Evolutionary conservation across 2,888 invertebrate species (phyloP).

Genomic region (Crocallis elinguaria): DNA sequence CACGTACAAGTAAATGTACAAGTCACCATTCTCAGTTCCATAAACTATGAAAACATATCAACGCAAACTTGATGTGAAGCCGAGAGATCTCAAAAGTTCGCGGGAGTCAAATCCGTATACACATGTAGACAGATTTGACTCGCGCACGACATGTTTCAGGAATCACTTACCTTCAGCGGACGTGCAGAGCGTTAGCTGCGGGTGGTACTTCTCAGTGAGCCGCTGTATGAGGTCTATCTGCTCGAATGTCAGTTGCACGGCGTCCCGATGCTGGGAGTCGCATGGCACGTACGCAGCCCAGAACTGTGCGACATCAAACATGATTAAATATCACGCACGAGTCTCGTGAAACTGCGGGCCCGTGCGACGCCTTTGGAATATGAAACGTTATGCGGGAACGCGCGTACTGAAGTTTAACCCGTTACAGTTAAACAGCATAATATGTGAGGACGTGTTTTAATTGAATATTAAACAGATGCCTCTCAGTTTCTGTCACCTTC

Average conservation of each 20-base stretch:
- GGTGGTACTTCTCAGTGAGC: constrained; percentile 91
- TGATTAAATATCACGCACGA: constrained; percentile 73
- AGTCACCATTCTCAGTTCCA: too few relatives aligned
- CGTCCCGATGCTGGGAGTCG: constrained; percentile 92
- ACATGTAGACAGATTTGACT: not conserved
- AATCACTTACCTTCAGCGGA: constrained; percentile 88
- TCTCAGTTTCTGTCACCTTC: constrained; percentile 8
- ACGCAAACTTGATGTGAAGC: not conserved
- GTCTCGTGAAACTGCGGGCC: constrained; percentile 39
- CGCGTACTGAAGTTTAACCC: constrained; percentile 26
- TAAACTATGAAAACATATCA: too few relatives aligned
- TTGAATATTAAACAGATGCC: constrained; percentile 22
- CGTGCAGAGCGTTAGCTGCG: constrained; percentile 90
- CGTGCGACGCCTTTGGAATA: constrained; percentile 51
- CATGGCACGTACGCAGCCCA: constrained; percentile 95
- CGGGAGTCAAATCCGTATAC: too few relatives aligned
- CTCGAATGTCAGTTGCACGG: constrained; percentile 92
- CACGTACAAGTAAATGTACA: not conserved
- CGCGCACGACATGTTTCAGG: not conserved
- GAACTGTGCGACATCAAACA: constrained; percentile 84
- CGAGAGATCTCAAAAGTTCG: too few relatives aligned
- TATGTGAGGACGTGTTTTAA: constrained; percentile 18
- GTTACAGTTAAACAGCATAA: constrained; percentile 14
- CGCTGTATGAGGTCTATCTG: constrained; percentile 94
- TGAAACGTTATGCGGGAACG: constrained; percentile 45